phyloP scores from a whole-genome alignment of 2,888 invertebrate genomes.

The Synanthedon andrenaeformis region DNA sequence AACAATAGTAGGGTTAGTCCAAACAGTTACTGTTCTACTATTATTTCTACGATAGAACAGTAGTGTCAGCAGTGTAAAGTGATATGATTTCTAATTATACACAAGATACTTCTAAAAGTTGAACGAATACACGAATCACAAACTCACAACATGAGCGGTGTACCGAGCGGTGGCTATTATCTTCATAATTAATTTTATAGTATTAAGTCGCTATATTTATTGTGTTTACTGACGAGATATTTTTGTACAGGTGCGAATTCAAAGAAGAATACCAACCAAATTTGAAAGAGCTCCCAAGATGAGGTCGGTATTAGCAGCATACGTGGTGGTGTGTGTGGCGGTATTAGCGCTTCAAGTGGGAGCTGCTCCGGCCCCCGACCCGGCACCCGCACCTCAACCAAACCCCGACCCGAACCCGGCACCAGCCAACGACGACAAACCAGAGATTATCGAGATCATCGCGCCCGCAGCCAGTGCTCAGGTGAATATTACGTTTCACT shows the following conservation, averaged over 20 bases:
- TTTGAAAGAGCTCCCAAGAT: slow-evolving; percentile 16
- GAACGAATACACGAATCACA: too few relatives aligned
- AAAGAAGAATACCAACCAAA: slow-evolving; percentile 4
- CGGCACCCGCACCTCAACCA: slow-evolving; percentile 24
- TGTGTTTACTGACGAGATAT: neutral
- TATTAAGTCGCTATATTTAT: too few relatives aligned
- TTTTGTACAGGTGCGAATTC: neutral
- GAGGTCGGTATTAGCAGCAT: slow-evolving; percentile 31
- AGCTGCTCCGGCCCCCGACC: slow-evolving; percentile 26
- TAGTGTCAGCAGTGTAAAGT: too few relatives aligned
- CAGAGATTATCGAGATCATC: slow-evolving; percentile 65
- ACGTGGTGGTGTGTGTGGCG: slow-evolving; percentile 24
- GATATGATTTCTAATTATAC: too few relatives aligned
- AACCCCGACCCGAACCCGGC: slow-evolving; percentile 27
- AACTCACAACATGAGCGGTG: too few relatives aligned
- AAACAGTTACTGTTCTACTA: too few relatives aligned
- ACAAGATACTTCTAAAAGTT: too few relatives aligned
- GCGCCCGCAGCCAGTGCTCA: slow-evolving; percentile 62
- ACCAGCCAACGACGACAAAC: slow-evolving; percentile 37
- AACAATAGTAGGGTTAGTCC: too few relatives aligned
- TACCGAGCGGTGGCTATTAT: too few relatives aligned
- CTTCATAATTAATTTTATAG: too few relatives aligned
- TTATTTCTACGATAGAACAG: too few relatives aligned
- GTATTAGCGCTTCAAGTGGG: slow-evolving; percentile 15
- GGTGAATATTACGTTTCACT: slow-evolving; percentile 23